Conservation (phyloP, 2,113 vertebrate genomes). For the Dermatemys mawii region DNA sequence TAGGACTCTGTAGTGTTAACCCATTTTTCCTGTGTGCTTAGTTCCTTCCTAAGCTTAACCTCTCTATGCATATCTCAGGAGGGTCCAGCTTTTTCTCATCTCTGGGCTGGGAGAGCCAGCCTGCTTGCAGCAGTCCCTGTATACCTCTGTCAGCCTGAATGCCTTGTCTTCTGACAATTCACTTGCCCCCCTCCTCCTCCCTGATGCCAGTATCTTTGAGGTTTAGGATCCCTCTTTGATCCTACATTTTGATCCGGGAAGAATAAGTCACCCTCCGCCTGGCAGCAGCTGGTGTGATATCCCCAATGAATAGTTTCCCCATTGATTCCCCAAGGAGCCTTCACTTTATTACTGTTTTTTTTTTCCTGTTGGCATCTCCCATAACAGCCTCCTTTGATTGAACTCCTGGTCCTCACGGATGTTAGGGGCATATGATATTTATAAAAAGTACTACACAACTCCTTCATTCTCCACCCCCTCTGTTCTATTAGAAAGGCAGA, state of each 20-base stretch:
- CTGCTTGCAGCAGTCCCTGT: background rate
- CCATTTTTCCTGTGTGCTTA: background rate
- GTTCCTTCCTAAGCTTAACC: background rate
- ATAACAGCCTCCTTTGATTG: background rate
- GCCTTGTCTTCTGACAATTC: background rate
- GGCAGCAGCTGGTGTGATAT: no score
- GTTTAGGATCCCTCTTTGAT: background rate
- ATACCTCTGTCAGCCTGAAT: background rate
- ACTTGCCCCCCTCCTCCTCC: background rate
- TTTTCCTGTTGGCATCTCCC: background rate
- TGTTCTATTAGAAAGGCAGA: background rate
- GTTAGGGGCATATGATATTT: background rate
- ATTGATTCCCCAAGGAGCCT: background rate
- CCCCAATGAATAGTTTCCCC: background rate
- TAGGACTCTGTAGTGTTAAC: background rate
- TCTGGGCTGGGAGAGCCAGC: background rate
- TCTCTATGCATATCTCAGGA: background rate
- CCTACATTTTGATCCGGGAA: no score
- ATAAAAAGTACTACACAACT: background rate
- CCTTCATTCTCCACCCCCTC: background rate
- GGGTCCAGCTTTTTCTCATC: background rate
- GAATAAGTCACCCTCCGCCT: no score
- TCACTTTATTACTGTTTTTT: background rate
- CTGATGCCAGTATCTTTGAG: background rate
- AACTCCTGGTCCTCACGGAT: background rate